Base-by-base conservation (phyloP, 2,888 invertebrate species). In the Boloria selene region DNA sequence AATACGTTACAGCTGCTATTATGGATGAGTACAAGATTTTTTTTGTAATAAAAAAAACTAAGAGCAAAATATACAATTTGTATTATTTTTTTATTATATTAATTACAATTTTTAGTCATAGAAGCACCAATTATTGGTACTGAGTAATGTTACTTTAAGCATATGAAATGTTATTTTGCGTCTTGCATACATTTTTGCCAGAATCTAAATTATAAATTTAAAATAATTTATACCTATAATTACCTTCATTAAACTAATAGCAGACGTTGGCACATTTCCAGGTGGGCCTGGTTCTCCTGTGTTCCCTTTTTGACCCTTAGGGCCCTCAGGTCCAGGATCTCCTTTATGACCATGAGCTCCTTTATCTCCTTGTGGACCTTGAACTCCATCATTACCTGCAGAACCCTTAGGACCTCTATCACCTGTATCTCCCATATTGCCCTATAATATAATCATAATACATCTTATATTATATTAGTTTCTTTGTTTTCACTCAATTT, bases 351-450 rank as follows among this genome's bases (percentile, higher is more conserved):
- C 94, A 77, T 93, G 93, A n/a, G 91, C 89, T 52, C 96, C 96
- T 80, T 93, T 93, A 1, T 79, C 73, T 22, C 97, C 97, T 47
- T 91, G 91, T 0, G 83, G 78, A 61, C 97, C 97, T 50, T 90
- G 84, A 10, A 91, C 88, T 22, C 90, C 90, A 66, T 82, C 74
- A 26, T 64, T 68, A 0, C 89, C 90, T 0, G 73, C 68, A 10
- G 56, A 59, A 13, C 90, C 90, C 42, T 66, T 63, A 14, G 86
- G 82, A 4, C 96, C 96, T 1, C 93, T 93, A 49, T 86, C 78
- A 17, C 96, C 96, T 22, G n/a, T 87, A 5, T 96, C 95, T 56
- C 97, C 97, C 62, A 93, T 93, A 69, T 92, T 93, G 60, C 98
- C 98, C 75, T 94, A 84, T 0, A 75, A 58, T 66, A n/a, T 58